Evolutionary conservation across 2,888 invertebrate genomes (phyloP), one percentile per base, ranked within the genome.

Genomic region (Cheilosia pagana): DNA sequence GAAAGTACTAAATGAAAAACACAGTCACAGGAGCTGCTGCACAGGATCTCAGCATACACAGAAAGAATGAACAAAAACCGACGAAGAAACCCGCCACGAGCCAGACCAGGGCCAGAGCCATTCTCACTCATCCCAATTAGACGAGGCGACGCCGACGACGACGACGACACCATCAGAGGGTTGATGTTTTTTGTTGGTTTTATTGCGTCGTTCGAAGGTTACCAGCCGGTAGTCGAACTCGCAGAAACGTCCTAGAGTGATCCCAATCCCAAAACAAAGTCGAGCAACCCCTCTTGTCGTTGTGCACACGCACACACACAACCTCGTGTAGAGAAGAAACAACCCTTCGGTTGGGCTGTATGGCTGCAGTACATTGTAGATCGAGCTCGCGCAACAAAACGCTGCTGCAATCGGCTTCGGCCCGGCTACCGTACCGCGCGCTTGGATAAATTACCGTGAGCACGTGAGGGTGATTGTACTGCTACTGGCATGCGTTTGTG

Each of bases 371-470:
- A 78, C 57, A 63, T 57, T 43, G 55, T 55, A 75, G 81, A 85
- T 85, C 83, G 57, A 59, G 75, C 75, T 71, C 59, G 39, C 21
- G 39, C 25, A 55, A 65, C 45, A 65, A 65, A 71, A 52, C 65
- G 53, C 43, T 67, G 71, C 28, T 85, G 85, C 81, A 85, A 85
- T 81, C 81, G 50, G 74, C 43, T 78, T 83, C 65, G 35, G 12
- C 31, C 57, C 67, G 31, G 48, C 67, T 82, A 87, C 86, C 88
- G n/a, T n/a, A n/a, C n/a, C n/a, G n/a, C n/a, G 89, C 90, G 90
- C 90, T 90, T 89, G 90, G 88, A 88, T 88, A 90, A 90, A 90
- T 90, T 89, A 89, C 89, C 89, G 89, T 90, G 88, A 89, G 89
- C 88, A 89, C 89, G 89, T 90, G 88, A 89, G 91, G 91, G 89